phyloP scores from a whole-genome alignment of 2,113 vertebrate species.

The Bambusicola thoracicus region DNA sequence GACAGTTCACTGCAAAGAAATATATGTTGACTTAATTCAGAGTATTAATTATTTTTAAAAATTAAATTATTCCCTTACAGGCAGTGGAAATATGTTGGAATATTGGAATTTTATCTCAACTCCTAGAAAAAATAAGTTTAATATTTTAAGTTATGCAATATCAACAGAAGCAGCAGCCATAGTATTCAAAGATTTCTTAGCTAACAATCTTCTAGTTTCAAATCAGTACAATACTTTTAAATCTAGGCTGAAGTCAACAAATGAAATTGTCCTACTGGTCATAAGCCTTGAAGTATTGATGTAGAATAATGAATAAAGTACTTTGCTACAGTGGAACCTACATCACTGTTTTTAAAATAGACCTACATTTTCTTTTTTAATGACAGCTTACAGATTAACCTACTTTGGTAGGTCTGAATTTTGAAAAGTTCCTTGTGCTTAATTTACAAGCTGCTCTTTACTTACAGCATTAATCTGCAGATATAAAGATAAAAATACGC shows the following conservation, averaged over 20 bases:
- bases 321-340: not conserved
- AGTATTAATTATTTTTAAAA: not conserved
- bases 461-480: not conserved
- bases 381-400: not conserved
- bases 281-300: not conserved
- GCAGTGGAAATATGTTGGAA: not conserved
- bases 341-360: not conserved
- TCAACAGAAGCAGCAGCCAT: not conserved
- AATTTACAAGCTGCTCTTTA: not conserved
- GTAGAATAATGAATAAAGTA: not conserved
- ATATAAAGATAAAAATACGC: not conserved
- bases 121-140: constrained; percentile 19
- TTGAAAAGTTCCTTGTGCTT: not conserved
- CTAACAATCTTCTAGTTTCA: not conserved
- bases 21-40: not conserved
- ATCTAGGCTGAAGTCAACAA: not conserved
- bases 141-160: constrained; percentile 10
- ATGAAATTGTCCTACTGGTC: not conserved
- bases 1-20: not conserved
- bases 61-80: not conserved
- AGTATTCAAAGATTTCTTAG: constrained; percentile 2
- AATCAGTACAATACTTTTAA: not conserved
- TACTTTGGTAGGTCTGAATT: not conserved
- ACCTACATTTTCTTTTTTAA: not conserved
- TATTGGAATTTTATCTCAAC: constrained; percentile 3